Percentiles rank a stretch among this genome's conserved stretches.
These are phyloP conservation scores for Chamaetylas fuelleborni DNA, from an alignment of 2,113 vertebrate genomes.

Conservation along the genomic window DNA sequence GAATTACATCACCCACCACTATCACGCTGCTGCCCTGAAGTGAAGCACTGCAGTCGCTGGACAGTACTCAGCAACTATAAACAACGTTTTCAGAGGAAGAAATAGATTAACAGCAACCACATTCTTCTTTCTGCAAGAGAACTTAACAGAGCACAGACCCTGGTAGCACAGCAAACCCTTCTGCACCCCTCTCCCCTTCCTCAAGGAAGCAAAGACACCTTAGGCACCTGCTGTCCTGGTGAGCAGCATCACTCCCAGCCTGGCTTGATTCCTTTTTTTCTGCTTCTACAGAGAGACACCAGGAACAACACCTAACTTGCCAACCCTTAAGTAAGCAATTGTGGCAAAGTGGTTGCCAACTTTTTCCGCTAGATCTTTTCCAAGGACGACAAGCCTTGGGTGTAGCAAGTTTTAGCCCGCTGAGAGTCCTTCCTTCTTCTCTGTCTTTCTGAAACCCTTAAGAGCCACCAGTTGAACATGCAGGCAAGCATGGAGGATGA, in stretches of 20 bases:
- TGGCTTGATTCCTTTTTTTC: background rate
- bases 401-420: background rate
- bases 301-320: background rate
- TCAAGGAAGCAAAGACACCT: background rate
- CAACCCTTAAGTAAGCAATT: background rate
- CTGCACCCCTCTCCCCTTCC: background rate
- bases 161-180: background rate
- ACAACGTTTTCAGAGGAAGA: background rate
- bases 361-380: background rate
- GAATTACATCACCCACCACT: slow-evolving; percentile 28
- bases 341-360: background rate
- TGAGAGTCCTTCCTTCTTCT: background rate
- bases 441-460: background rate
- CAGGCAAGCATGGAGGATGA: background rate
- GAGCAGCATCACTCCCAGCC: background rate
- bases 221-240: background rate
- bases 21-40: background rate
- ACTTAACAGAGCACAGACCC: background rate
- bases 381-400: background rate
- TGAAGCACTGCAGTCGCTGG: background rate
- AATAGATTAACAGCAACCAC: background rate
- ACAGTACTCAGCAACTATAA: slow-evolving; percentile 6
- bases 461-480: background rate
- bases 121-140: background rate
- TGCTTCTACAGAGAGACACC: background rate